Conservation (phyloP, 2,797 vertebrate genomes). For the Enteromius argenteus region DNA sequence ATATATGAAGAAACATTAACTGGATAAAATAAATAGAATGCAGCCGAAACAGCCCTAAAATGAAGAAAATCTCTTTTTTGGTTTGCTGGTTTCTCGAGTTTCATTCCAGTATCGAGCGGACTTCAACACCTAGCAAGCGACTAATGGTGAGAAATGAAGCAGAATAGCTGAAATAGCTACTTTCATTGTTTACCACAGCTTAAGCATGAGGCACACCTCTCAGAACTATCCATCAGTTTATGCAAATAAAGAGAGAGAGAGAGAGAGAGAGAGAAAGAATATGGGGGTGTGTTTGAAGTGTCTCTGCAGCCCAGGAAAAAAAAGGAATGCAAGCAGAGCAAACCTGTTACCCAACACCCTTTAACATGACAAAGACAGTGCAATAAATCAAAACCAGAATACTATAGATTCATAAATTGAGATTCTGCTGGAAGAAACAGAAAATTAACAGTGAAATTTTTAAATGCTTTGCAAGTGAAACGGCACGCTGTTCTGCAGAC, state of each 20-base stretch:
- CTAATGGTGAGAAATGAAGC: slow-evolving; percentile 34
- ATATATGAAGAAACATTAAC: neutral
- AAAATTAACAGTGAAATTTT: neutral
- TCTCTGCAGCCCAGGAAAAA: neutral
- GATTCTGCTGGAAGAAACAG: neutral
- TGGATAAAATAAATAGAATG: neutral
- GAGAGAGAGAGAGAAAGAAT: neutral
- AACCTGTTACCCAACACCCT: slow-evolving; percentile 31
- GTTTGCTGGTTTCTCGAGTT: neutral
- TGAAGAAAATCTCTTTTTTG: neutral
- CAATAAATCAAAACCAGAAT: neutral
- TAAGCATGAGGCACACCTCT: slow-evolving; percentile 55
- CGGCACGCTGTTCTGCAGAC: neutral
- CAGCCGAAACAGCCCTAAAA: neutral
- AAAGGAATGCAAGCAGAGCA: slow-evolving; percentile 34
- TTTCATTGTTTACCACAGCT: slow-evolving; percentile 39
- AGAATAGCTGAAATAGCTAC: slow-evolving; percentile 53
- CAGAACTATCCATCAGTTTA: slow-evolving; percentile 25
- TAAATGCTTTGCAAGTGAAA: neutral
- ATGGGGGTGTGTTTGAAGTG: neutral
- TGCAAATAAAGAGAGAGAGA: neutral
- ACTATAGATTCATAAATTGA: neutral
- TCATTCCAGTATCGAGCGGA: slow-evolving; percentile 13
- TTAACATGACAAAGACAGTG: slow-evolving; percentile 7
- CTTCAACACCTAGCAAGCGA: neutral